Base-by-base conservation (phyloP, 2,113 vertebrate species). In the Tenebrosternarchus preto region DNA sequence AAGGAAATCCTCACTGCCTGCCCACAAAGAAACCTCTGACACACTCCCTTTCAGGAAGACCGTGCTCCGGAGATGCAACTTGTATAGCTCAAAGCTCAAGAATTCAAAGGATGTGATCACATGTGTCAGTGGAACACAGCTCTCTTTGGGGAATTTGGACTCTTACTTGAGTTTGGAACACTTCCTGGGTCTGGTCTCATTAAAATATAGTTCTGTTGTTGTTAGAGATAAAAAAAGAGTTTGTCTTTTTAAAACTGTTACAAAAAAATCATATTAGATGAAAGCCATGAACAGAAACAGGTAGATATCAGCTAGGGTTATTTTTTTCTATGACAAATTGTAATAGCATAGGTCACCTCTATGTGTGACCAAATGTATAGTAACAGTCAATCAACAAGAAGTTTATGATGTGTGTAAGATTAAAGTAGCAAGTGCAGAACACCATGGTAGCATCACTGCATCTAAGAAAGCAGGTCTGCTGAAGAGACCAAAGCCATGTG, bases 11-110 rank as follows among this genome's bases (percentile, higher is more conserved):
- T 59, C 53, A 46, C 29, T 66, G 22, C 4, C 59, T 61, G 80
- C 8, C 59, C 66, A 69, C 56, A 0, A 11, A 76, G 56, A 53
- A 55, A 25, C 64, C 67, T 64, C 29, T 82, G 69, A 64, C 73
- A 80, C 33, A n/a, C 53, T 63, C 59, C 27, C 78, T 64, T 60
- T 9, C 61, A 73, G 59, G 39, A 60, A 77, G 73, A 56, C 53
- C 68, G 33, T 73, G 50, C 50, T 71, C 50, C 8, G 46, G 15
- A n/a, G n/a, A n/a, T n/a, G n/a, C n/a, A n/a, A 80, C 78, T 80
- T 77, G 68, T 73, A 77, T 50, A 73, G 66, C 67, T 59, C 3
- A 20, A 66, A 56, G 77, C 46, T 9, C 67, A 72, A 72, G 0
- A 50, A 73, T 11, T 15, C 22, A 80, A 56, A 80, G 60, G 33